phyloP scores from a whole-genome alignment of 2,888 invertebrate species.

The Synergus umbraculus region DNA sequence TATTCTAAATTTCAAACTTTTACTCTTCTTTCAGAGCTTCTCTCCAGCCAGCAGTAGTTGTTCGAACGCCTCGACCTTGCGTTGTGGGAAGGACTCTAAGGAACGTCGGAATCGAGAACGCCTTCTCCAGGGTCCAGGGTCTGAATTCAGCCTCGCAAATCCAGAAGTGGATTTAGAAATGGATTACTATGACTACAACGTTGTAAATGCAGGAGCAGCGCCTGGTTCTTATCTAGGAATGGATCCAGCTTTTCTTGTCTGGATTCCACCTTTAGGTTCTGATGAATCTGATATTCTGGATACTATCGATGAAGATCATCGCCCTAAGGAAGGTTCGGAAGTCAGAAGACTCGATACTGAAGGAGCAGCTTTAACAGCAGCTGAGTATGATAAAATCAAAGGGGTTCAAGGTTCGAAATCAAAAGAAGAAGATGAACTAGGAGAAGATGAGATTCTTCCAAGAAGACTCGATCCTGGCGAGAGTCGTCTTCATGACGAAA shows the following conservation, averaged over 20 bases:
- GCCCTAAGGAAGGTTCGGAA: slow-evolving; percentile 30
- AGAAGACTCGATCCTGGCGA: slow-evolving; percentile 51
- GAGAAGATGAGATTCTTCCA: slow-evolving; percentile 34
- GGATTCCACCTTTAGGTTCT: slow-evolving; percentile 90
- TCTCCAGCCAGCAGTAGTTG: slow-evolving; percentile 67
- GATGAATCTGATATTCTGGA: slow-evolving; percentile 78
- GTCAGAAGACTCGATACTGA: slow-evolving; percentile 58
- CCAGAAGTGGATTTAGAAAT: slow-evolving; percentile 89
- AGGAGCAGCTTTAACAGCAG: slow-evolving; percentile 67
- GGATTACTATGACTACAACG: slow-evolving; percentile 94
- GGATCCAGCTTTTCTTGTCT: slow-evolving; percentile 92
- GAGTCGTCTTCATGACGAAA: slow-evolving; percentile 65
- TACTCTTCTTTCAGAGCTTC: slow-evolving; percentile 63
- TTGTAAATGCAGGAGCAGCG: slow-evolving; percentile 88
- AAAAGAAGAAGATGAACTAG: slow-evolving; percentile 45
- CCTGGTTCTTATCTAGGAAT: slow-evolving; percentile 92
- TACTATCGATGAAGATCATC: slow-evolving; percentile 59
- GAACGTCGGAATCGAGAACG: slow-evolving; percentile 87
- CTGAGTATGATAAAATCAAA: slow-evolving; percentile 65
- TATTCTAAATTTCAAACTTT: not conserved
- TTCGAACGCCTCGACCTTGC: slow-evolving; percentile 68
- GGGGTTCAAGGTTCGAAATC: slow-evolving; percentile 46
- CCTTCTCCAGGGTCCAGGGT: slow-evolving; percentile 83
- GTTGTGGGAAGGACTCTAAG: slow-evolving; percentile 81
- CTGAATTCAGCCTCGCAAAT: slow-evolving; percentile 87